Conservation (phyloP, 2,797 vertebrate species). For the Cirrhinus molitorella region DNA sequence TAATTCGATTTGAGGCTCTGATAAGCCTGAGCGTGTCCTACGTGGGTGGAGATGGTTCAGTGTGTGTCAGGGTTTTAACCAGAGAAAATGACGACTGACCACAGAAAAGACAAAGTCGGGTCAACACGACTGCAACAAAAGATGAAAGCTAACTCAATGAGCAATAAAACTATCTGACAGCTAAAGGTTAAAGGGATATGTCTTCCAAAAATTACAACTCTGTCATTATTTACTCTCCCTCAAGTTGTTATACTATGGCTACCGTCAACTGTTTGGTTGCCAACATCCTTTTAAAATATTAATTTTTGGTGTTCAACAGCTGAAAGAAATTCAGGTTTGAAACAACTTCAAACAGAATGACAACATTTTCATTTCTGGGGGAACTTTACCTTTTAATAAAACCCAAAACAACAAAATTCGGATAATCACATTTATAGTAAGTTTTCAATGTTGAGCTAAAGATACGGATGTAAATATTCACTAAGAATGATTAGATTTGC, state of each 20-base stretch:
- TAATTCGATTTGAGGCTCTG: constrained; percentile 22
- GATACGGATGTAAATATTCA: background rate
- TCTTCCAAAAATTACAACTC: background rate
- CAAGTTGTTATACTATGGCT: background rate
- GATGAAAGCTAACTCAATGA: background rate
- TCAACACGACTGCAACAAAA: background rate
- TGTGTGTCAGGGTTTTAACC: background rate
- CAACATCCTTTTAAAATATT: too few species aligned
- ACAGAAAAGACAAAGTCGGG: background rate
- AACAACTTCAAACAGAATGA: too few species aligned
- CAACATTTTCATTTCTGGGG: background rate
- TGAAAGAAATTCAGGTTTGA: too few species aligned
- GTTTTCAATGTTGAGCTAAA: too few species aligned
- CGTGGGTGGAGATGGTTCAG: background rate
- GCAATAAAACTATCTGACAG: background rate
- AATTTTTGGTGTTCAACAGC: too few species aligned
- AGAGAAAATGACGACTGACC: background rate
- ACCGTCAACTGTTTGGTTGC: background rate
- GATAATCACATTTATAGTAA: background rate
- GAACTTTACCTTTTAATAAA: background rate
- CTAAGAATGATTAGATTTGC: background rate
- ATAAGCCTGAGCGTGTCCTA: constrained; percentile 16
- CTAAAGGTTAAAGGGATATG: background rate
- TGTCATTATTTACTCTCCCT: background rate
- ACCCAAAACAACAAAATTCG: background rate